Evolutionary conservation across 2,113 vertebrate genomes (phyloP).

Genomic region (Deroptyus accipitrinus): DNA sequence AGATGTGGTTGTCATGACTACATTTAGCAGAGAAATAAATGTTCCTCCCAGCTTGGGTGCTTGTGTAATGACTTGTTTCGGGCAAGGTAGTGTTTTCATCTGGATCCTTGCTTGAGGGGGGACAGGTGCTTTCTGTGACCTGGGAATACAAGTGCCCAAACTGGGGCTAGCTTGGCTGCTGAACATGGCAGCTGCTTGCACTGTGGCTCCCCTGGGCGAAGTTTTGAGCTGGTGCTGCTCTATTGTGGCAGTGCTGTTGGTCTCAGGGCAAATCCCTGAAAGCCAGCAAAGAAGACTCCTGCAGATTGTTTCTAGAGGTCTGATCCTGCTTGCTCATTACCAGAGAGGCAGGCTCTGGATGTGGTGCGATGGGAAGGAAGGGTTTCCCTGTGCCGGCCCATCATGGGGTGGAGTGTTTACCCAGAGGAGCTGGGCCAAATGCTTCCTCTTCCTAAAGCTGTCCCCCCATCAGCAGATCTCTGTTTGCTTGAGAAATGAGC

Average conservation of each 20-base stretch:
- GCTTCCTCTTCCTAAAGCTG: neutral
- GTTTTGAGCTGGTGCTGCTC: rapidly evolving
- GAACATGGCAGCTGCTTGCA: rapidly evolving
- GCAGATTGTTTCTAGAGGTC: neutral
- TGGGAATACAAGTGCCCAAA: rapidly evolving
- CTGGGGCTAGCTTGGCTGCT: rapidly evolving
- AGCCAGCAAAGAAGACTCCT: neutral
- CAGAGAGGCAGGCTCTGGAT: neutral
- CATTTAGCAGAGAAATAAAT: neutral
- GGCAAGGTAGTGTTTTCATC: neutral
- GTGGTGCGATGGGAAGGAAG: neutral
- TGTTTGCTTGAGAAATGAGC: neutral
- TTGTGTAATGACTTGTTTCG: neutral
- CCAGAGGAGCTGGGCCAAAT: rapidly evolving
- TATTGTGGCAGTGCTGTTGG: neutral
- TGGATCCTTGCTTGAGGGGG: neutral
- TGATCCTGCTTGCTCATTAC: neutral
- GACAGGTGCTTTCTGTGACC: neutral
- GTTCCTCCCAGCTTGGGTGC: neutral
- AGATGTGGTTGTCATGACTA: conserved; percentile 57
- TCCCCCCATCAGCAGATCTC: neutral
- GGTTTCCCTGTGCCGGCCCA: neutral
- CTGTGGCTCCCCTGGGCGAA: rapidly evolving
- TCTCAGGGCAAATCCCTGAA: neutral
- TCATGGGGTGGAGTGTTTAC: rapidly evolving